Base-by-base conservation (phyloP, 2,797 vertebrate genomes). In the Glossophaga mutica region DNA sequence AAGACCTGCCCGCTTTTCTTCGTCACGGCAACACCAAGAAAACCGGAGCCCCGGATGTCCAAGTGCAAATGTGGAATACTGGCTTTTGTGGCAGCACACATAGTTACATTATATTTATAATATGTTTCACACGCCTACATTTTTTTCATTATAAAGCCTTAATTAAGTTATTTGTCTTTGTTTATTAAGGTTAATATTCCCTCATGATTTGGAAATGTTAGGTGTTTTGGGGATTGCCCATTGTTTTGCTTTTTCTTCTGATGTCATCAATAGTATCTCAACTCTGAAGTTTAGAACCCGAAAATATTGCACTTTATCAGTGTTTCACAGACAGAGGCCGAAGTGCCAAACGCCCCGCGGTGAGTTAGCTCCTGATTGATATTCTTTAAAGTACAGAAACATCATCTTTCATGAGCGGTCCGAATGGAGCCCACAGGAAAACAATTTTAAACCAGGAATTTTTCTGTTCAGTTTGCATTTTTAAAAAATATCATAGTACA, bases 101-200 rank as follows among this genome's bases (percentile, higher is more conserved):
- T 57, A 62, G 62, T 92, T 89, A 79, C 11, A 57, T 94, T 42
- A 34, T 68, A 90, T 59, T 91, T 81, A n/a, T 91, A 77, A 73
- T 91, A 73, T 65, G 86, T 74, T 95, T 94, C 46, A 65, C 48
- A 84, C 4, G 67, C 39, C 89, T 95, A 73, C n/a, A 59, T 71
- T n/a, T 18, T 18, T 94, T 85, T 83, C 57, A 82, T 71, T 85
- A 92, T 73, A 93, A 97, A 87, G 46, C 16, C 39, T 83, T 93
- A 74, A 97, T 88, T 96, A 94, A 96, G 92, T 93, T 73, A 73
- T 96, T 90, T 93, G 16, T 86, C 81, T 96, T 95, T 93, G 44
- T 96, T 94, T 97, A 94, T n/a, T 86, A n/a, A 83, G 46, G 48
- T 87, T 77, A 89, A 48, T 89, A 93, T 82, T 96, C 84, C 77